Base-by-base conservation (phyloP, 2,797 vertebrate genomes). In the Sebastiscus albofasciatus region DNA sequence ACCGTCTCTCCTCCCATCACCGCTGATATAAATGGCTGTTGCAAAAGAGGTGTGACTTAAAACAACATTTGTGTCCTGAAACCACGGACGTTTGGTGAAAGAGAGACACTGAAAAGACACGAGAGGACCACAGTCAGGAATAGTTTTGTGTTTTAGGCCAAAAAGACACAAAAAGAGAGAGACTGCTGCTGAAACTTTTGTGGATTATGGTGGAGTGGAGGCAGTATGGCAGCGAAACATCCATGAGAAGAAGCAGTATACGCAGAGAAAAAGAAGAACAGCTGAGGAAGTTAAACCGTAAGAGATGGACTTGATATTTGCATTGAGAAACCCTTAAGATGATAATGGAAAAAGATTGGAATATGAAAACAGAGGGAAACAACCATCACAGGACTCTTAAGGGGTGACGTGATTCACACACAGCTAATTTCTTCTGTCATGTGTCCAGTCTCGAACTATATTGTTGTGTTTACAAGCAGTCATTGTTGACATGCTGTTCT, bases 1-100 rank as follows among this genome's bases (percentile, higher is more conserved):
- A 36, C 29, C 6, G n/a, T 78, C 69, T 85, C 73, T 87, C 87
- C 83, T 80, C 82, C 77, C 68, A 31, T 80, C 69, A 73, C 11
- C 16, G 8, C 46, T 72, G 81, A 87, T 61, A 65, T 66, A 54
- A 67, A 66, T 46, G 75, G 60, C 87, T 82, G 56, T 75, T 77
- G 61, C 54, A 62, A 66, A 75, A 91, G 82, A 89, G 80, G 82
- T 79, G 73, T 71, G 79, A 85, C 82, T 73, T 73, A 33, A 76
- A 81, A 52, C 55, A 65, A 42, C 31, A 8, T 26, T 24, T 59
- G 29, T 56, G 31, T 36, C 26, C 27, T 72, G 72, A 87, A 90
- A 79, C 84, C 31, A 27, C 5, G 11, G 78, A 73, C 59, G 34
- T 67, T 72, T 62, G 65, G 56, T 71, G 69, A 73, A 80, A 75